phyloP scores from a whole-genome alignment of 2,113 vertebrate genomes.

The Megalops atlanticus region DNA sequence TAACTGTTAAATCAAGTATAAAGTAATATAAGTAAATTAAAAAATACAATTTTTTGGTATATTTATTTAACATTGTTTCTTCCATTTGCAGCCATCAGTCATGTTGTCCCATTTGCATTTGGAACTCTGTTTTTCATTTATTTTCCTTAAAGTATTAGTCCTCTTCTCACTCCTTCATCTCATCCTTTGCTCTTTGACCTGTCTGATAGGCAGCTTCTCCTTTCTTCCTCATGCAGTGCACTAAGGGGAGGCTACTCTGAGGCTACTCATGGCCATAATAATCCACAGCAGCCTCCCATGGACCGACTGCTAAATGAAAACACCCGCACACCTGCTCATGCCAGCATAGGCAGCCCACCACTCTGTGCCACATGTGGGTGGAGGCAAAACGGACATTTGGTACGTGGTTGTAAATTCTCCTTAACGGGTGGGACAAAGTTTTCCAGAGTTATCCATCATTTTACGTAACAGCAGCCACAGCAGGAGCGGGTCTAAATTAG shows the following conservation, averaged over 20 bases:
- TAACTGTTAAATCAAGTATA: too few relatives aligned
- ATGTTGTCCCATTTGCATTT: neutral
- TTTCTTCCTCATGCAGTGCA: neutral
- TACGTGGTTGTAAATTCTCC: slow-evolving; percentile 11
- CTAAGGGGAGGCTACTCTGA: neutral
- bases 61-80: neutral
- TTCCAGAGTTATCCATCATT: neutral
- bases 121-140: neutral
- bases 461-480: neutral
- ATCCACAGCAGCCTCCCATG: neutral
- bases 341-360: neutral
- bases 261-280: neutral
- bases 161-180: neutral
- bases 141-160: neutral
- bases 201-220: neutral
- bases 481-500: slow-evolving; percentile 21
- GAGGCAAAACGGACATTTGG: neutral
- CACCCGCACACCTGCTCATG: neutral
- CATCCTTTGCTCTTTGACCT: neutral
- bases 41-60: too few relatives aligned
- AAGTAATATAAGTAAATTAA: too few relatives aligned
- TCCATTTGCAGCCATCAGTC: neutral
- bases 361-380: neutral
- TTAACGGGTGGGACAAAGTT: slow-evolving; percentile 12
- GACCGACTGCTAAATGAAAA: neutral